These are phyloP conservation scores for Lepilemur ruficaudatus DNA, from an alignment of 2,797 vertebrate genomes.

Conservation along the genomic window DNA sequence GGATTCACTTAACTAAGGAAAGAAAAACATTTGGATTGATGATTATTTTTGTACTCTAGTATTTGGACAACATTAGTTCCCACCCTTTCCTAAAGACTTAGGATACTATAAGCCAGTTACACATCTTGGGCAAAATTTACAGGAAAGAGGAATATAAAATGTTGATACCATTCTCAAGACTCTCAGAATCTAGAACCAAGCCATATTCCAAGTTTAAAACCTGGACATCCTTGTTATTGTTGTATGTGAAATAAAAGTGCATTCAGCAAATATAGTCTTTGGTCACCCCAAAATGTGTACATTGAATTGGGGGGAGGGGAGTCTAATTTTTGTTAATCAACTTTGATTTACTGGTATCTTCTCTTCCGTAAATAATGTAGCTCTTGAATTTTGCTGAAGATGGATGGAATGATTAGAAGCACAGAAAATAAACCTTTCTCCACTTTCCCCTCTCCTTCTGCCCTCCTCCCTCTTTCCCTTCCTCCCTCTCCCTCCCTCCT, in stretches of 20 bases:
- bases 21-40: conserved; percentile 26
- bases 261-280: background rate
- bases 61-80: conserved; percentile 20
- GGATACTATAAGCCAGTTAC: background rate
- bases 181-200: background rate
- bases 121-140: background rate
- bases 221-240: background rate
- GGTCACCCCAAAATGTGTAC: background rate
- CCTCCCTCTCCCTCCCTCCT: background rate
- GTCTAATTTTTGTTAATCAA: background rate
- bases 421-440: background rate
- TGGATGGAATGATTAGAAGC: background rate
- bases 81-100: background rate
- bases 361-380: background rate
- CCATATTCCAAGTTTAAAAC: background rate
- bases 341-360: background rate
- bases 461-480: too few relatives aligned
- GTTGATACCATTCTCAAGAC: background rate
- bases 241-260: background rate
- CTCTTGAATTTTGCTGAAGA: background rate
- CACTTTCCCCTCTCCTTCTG: background rate
- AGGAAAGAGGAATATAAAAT: background rate
- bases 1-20: background rate
- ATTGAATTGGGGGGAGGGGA: background rate
- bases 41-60: background rate